Evolutionary conservation across 2,113 vertebrate genomes (phyloP), one percentile per base, ranked within the genome.

Genomic region (Channa maculata): DNA sequence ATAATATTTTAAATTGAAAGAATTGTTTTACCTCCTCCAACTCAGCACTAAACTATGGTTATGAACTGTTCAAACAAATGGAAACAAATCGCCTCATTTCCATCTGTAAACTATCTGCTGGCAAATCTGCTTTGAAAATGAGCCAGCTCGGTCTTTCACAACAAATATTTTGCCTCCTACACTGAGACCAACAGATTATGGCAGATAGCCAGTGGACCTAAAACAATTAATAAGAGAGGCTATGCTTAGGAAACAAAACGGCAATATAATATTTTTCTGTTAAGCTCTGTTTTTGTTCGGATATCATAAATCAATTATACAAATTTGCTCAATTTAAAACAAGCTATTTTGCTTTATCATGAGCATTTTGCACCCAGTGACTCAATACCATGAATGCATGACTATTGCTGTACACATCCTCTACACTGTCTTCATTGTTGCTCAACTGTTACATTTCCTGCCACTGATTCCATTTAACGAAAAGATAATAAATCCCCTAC

Each of bases 191-290:
- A 65, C 76, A 73, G 79, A 92, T 91, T 87, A 89, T 80, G 79
- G 77, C 85, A 76, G 86, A 84, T 79, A 85, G 90, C 88, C 89
- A 91, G 83, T 85, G 89, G 86, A 90, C 82, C 87, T 84, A 88
- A 92, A 91, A 93, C 89, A 87, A 92, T 91, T 89, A 90, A 87
- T 87, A 89, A 86, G 65, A 82, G 51, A 57, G 84, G 88, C 87
- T 86, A 84, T 89, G 86, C 80, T 86, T 65, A 71, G 78, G 46
- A 65, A 77, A 86, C 71, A 81, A 91, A 89, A 85, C 84, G 77
- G 66, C 84, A 88, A 87, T 84, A 90, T 89, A 80, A 82, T 41
- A 51, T 78, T 77, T 85, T 89, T 67, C 60, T 73, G 57, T 79
- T 81, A 62, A 62, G 64, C 80, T 64, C 33, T 44, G 71, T 72